Evolutionary conservation across 2,797 vertebrate species (phyloP).

Genomic region (Gobionotothen gibberifrons): DNA sequence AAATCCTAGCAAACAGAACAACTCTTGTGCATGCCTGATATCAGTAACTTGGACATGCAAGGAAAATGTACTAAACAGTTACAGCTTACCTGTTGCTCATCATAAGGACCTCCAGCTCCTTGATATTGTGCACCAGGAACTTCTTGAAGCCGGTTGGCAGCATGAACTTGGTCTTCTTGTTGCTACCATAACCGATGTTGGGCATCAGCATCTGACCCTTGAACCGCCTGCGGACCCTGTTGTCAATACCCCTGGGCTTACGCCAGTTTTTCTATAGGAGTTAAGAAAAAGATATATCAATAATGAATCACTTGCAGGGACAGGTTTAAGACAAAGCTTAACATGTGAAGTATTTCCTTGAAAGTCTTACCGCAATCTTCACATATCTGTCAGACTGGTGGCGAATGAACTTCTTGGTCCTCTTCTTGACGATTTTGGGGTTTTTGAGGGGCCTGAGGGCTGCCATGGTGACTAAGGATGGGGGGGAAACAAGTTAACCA

Average conservation of each 20-base stretch:
- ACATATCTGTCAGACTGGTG: slow-evolving; percentile 99
- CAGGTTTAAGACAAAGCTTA: fast-evolving
- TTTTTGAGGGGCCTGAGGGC: slow-evolving; percentile 94
- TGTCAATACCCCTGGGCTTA: slow-evolving; percentile 98
- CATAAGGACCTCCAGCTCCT: slow-evolving; percentile 96
- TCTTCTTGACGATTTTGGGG: slow-evolving; percentile 96
- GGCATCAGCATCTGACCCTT: slow-evolving; percentile 99
- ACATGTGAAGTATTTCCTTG: fast-evolving
- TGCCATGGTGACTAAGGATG: slow-evolving; percentile 88
- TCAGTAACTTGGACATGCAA: fast-evolving
- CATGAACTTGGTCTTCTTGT: slow-evolving; percentile 98
- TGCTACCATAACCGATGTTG: slow-evolving; percentile 98
- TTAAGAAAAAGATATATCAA: not conserved
- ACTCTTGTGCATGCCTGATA: not conserved
- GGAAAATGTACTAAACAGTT: too few species aligned
- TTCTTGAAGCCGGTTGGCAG: slow-evolving; percentile 95
- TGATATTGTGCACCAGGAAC: slow-evolving; percentile 96
- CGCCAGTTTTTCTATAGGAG: slow-evolving; percentile 93
- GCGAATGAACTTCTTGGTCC: slow-evolving; percentile 98
- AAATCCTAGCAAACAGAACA: not conserved
- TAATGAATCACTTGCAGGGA: not conserved
- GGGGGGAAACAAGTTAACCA: not conserved
- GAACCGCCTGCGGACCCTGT: slow-evolving; percentile 96
- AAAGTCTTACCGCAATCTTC: slow-evolving; percentile 90
- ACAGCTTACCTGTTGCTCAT: slow-evolving; percentile 98